Base-by-base conservation (phyloP, 2,797 vertebrate genomes). In the Momotus momota region DNA sequence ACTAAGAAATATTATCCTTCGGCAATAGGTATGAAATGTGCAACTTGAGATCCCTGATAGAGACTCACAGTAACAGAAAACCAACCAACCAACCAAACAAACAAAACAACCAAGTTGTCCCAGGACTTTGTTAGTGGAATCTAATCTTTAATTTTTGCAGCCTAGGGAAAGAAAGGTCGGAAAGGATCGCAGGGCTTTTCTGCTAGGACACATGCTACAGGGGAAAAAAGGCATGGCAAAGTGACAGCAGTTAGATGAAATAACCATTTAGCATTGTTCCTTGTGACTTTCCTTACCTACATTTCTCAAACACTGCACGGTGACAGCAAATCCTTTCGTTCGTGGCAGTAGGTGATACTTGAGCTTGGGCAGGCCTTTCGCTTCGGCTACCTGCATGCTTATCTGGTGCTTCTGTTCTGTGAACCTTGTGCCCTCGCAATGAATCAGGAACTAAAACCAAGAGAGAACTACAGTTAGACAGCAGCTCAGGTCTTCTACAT, bases 301-400 rank as follows among this genome's bases (percentile, higher is more conserved):
- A 97, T 98, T 98, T 98, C 99, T 97, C 99, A 99, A 98, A 98
- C 99, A 99, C 96, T 99, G 98, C 91, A 99, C 99, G 1, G 99
- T 99, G 87, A 99, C 60, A 79, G 98, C 98, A 91, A 99, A 99
- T 97, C 99, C 99, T 96, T 99, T 99, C 5, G 99, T 99, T 75
- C 99, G 98, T 8, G 99, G 99, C 92, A 99, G 97, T 27, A 99
- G 98, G 93, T 99, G 99, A 94, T 99, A 97, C 97, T 99, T 99
- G 54, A 99, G 99, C 95, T 98, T 98, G 71, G 99, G 99, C 73
- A 99, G 98, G 78, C 99, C 99, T 98, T 99, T 99, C 95, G 98
- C 98, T 94, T 98, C 98, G 1, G 99, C 99, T 81, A 99, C 99
- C 96, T 99, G 98, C 99, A 99, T 99, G 97, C 99, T 99, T 97